Evolutionary conservation across 2,113 vertebrate species (phyloP).

Genomic region (Lophius piscatorius): DNA sequence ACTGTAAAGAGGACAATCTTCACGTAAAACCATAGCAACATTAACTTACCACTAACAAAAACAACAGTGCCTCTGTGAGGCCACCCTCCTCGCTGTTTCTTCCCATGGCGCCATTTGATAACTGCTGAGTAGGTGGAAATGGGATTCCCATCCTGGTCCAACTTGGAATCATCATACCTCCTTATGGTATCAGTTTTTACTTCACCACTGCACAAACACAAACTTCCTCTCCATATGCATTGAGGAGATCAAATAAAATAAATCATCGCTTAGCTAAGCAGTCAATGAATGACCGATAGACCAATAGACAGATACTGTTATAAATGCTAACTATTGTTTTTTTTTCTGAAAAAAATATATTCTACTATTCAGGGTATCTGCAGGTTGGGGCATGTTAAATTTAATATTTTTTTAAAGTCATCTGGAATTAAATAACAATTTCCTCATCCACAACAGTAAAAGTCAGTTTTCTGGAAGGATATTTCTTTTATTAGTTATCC

Average conservation of each 20-base stretch:
- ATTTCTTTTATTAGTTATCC: constrained; percentile 1
- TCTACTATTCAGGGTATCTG: too few species aligned
- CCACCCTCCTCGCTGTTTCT: constrained; percentile 8
- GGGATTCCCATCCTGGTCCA: constrained; percentile 16
- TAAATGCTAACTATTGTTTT: too few species aligned
- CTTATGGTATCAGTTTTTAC: too few species aligned
- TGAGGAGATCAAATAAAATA: neutral
- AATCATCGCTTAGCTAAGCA: neutral
- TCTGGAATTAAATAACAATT: too few species aligned
- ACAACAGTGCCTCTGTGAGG: constrained; percentile 9
- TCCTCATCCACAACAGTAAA: constrained; percentile 8
- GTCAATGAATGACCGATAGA: neutral
- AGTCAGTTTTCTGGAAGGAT: constrained; percentile 6
- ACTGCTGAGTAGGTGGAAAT: constrained; percentile 14
- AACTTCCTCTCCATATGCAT: constrained; percentile 1
- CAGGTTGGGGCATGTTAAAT: too few species aligned
- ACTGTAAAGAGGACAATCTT: neutral
- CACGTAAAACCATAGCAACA: neutral
- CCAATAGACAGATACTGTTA: too few species aligned
- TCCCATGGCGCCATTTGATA: constrained; percentile 8
- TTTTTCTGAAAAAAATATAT: too few species aligned
- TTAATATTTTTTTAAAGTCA: too few species aligned
- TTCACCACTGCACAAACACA: neutral
- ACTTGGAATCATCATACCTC: too few species aligned
- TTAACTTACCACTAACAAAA: constrained; percentile 8